Conservation (phyloP, 2,888 invertebrate genomes). For the Eristalinus aeneus region DNA sequence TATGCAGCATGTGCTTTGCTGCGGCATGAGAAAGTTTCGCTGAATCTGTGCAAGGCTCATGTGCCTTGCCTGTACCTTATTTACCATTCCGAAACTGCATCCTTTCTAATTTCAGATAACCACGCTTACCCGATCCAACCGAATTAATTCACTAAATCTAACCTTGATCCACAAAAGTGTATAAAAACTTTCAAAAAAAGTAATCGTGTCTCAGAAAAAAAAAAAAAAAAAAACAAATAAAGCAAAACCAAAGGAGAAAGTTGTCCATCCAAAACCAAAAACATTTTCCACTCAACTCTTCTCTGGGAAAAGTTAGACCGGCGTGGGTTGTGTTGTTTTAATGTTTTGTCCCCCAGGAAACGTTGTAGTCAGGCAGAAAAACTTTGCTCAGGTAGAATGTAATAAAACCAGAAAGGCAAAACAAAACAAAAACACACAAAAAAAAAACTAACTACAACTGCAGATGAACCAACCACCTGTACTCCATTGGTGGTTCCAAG, state of each 20-base stretch:
- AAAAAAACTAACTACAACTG: conserved; percentile 21
- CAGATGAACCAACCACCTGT: conserved; percentile 30
- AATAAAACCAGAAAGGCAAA: neutral
- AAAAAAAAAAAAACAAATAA: neutral
- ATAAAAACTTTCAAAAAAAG: neutral
- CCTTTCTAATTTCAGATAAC: neutral
- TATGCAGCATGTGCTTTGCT: no score
- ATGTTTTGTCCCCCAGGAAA: neutral
- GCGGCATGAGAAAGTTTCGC: neutral
- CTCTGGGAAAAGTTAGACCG: conserved; percentile 33
- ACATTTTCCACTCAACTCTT: conserved; percentile 45
- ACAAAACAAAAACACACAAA: neutral
- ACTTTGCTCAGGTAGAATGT: conserved; percentile 46
- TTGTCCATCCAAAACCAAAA: conserved; percentile 50
- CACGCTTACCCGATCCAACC: conserved; percentile 39
- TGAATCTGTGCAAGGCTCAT: neutral
- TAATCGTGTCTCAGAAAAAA: neutral
- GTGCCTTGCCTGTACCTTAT: neutral
- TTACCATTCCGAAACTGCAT: neutral
- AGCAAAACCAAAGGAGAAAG: neutral
- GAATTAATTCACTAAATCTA: conserved; percentile 46
- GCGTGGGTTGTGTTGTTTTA: conserved; percentile 1
- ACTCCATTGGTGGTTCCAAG: neutral
- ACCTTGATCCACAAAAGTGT: conserved; percentile 12
- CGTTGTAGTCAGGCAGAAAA: conserved; percentile 21